Percentiles rank a stretch among this genome's conserved stretches.
Conservation (phyloP, 2,113 vertebrate genomes). For the Heterotis niloticus region DNA sequence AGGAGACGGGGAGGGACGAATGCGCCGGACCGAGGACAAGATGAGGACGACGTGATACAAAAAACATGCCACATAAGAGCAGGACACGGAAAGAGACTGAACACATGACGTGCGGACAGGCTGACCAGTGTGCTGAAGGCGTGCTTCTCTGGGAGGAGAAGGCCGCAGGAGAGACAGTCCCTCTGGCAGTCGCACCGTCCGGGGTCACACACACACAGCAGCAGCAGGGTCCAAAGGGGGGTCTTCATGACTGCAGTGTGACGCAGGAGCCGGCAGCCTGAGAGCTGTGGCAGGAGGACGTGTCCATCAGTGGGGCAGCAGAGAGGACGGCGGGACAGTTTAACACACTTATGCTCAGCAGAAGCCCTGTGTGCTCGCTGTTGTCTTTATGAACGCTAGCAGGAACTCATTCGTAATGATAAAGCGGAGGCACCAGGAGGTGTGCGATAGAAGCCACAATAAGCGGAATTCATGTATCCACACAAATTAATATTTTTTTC, state of each 20-base stretch:
- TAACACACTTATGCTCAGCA: too few relatives aligned
- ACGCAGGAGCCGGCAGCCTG: neutral
- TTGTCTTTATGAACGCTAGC: too few relatives aligned
- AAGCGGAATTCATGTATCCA: too few relatives aligned
- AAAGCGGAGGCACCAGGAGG: too few relatives aligned
- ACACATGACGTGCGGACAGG: neutral
- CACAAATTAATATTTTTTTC: too few relatives aligned
- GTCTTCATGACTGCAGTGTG: slow-evolving; percentile 72
- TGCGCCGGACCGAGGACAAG: too few relatives aligned
- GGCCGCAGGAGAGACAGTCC: slow-evolving; percentile 80
- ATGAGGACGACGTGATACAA: neutral
- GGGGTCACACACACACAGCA: slow-evolving; percentile 75
- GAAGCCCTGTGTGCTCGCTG: too few relatives aligned
- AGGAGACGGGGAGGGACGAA: too few relatives aligned
- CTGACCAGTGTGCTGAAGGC: slow-evolving; percentile 76
- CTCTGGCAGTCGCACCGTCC: slow-evolving; percentile 72
- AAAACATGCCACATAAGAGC: neutral
- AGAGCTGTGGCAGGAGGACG: neutral
- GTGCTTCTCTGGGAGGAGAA: slow-evolving; percentile 63
- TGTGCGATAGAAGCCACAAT: too few relatives aligned
- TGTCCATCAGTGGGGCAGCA: neutral
- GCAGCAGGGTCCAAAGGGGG: slow-evolving; percentile 70
- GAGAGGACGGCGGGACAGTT: neutral
- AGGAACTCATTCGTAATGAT: too few relatives aligned
- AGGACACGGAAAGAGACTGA: neutral